Conservation (phyloP, 2,113 vertebrate species). For the Pluvianellus socialis region DNA sequence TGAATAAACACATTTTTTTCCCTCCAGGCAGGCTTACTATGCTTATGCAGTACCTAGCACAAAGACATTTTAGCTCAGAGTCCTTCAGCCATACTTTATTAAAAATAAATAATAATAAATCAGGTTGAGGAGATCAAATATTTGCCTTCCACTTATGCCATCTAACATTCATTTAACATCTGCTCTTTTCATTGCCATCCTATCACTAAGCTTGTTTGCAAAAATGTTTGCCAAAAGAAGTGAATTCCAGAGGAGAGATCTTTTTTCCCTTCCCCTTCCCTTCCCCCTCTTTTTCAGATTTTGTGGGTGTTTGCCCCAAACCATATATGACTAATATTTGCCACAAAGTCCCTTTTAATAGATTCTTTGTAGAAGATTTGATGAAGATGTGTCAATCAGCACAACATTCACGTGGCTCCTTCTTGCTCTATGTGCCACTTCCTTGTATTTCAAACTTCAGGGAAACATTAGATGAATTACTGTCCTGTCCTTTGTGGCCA, state of each 20-base stretch:
- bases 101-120: slow-evolving; percentile 64
- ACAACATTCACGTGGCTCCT: neutral
- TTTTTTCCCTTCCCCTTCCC: no score
- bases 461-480: neutral
- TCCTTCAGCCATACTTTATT: slow-evolving; percentile 33
- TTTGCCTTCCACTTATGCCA: slow-evolving; percentile 29
- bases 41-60: neutral
- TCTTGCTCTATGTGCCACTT: neutral
- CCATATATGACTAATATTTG: neutral
- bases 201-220: neutral
- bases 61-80: neutral
- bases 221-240: neutral
- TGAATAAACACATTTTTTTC: neutral
- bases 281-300: neutral
- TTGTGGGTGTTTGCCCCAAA: neutral
- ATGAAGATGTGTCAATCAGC: neutral
- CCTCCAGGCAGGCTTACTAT: neutral
- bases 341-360: neutral
- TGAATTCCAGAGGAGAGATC: neutral
- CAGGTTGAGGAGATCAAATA: slow-evolving; percentile 46
- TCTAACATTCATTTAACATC: slow-evolving; percentile 2
- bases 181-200: slow-evolving; percentile 8
- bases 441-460: neutral
- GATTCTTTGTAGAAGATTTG: neutral
- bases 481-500: fast-evolving